Evolutionary conservation across 2,888 invertebrate genomes (phyloP).

Genomic region (Taphrorychus bicolor): DNA sequence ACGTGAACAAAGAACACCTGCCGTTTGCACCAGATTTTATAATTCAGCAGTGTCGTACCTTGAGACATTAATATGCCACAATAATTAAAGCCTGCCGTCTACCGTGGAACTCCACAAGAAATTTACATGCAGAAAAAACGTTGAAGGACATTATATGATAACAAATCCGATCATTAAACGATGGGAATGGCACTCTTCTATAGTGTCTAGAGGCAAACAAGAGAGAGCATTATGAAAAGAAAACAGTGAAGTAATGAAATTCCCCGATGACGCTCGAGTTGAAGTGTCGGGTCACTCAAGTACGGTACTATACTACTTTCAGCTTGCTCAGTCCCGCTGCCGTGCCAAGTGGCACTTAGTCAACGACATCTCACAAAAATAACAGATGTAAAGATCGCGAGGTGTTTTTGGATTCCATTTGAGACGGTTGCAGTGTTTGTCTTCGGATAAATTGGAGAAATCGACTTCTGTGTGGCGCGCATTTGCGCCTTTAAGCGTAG

Average conservation of each 20-base stretch:
- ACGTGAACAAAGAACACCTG: background rate
- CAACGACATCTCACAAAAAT: slow-evolving; percentile 24
- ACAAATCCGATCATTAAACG: background rate
- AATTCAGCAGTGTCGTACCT: background rate
- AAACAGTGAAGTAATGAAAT: slow-evolving; percentile 13
- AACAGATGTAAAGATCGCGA: slow-evolving; percentile 19
- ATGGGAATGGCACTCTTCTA: background rate
- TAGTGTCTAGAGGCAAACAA: slow-evolving; percentile 1
- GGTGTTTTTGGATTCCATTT: slow-evolving; percentile 16
- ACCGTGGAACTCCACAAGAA: background rate
- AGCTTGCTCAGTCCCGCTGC: slow-evolving; percentile 29
- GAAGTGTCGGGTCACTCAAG: slow-evolving; percentile 22
- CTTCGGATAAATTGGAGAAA: slow-evolving; percentile 1
- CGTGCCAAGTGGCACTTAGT: slow-evolving; percentile 32
- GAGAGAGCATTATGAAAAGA: slow-evolving; percentile 16
- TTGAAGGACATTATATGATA: background rate
- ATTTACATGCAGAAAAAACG: background rate
- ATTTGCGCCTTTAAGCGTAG: too few relatives aligned
- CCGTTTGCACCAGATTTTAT: background rate
- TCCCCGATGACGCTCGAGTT: slow-evolving; percentile 19
- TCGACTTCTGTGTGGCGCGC: background rate
- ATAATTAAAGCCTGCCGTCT: background rate
- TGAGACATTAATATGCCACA: background rate
- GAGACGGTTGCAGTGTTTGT: background rate
- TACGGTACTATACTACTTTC: slow-evolving; percentile 34